Percentiles rank a stretch among this genome's conserved stretches.
phyloP scores from a whole-genome alignment of 1,140 invertebrate species.

The Drusus annulatus region DNA sequence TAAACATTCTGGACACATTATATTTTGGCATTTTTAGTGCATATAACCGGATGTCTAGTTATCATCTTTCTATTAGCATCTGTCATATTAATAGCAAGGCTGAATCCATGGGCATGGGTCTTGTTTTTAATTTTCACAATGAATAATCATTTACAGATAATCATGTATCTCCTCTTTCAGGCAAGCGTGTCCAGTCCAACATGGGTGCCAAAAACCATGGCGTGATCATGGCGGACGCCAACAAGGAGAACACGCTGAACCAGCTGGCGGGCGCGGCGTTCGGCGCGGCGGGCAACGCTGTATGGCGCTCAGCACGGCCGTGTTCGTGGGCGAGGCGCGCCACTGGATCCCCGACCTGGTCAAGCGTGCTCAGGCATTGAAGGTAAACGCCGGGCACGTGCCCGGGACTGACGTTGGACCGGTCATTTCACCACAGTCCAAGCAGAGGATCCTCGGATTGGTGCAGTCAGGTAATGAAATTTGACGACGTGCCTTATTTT shows the following conservation, averaged over 20 bases:
- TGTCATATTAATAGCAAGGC: too few relatives aligned
- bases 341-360: constrained; percentile 96
- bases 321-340: constrained; percentile 93
- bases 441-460: constrained; percentile 88
- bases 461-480: constrained; percentile 81
- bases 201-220: constrained; percentile 99
- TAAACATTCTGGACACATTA: too few relatives aligned
- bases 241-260: constrained; percentile 96
- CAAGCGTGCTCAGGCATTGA: constrained; percentile 88
- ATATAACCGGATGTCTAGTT: too few relatives aligned
- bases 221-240: constrained; percentile 96
- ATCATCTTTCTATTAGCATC: too few relatives aligned
- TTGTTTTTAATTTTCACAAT: too few relatives aligned
- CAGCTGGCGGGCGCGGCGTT: constrained; percentile 96
- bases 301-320: constrained; percentile 97
- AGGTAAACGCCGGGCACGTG: constrained; percentile 94
- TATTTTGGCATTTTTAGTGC: too few relatives aligned
- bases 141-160: too few relatives aligned
- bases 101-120: too few relatives aligned
- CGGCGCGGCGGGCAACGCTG: constrained; percentile 95
- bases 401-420: constrained; percentile 97
- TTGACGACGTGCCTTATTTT: too few relatives aligned
- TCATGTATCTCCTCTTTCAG: constrained; percentile 64
- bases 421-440: constrained; percentile 94
- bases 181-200: constrained; percentile 98